Conservation (phyloP, 2,797 vertebrate genomes). For the Odontamblyopus rebecca region DNA sequence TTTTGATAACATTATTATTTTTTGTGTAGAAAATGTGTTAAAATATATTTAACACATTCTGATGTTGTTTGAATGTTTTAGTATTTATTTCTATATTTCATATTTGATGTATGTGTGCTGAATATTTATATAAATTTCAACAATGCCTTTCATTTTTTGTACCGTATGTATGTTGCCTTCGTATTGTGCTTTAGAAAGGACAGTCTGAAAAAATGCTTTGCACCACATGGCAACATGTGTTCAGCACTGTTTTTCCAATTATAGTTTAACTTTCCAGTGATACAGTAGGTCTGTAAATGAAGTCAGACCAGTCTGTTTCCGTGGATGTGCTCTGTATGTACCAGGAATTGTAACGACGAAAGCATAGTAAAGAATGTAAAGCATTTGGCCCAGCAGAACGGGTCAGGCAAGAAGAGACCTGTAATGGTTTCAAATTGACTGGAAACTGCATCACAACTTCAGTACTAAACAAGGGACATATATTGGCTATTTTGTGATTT, state of each 20-base stretch:
- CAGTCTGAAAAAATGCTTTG: constrained; percentile 21
- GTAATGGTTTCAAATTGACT: neutral
- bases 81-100: constrained; percentile 56
- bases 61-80: constrained; percentile 46
- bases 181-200: constrained; percentile 19
- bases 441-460: neutral
- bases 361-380: constrained; percentile 54
- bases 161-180: constrained; percentile 20
- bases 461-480: neutral
- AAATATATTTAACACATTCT: constrained; percentile 11
- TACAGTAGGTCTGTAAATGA: neutral
- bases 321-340: neutral
- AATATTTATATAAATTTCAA: constrained; percentile 54
- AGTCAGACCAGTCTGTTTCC: neutral
- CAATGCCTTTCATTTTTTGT: constrained; percentile 32
- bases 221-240: neutral
- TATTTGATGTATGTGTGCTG: constrained; percentile 42
- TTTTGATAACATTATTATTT: constrained; percentile 50
- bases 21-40: neutral
- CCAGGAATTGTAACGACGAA: neutral
- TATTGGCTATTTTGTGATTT: too few relatives aligned
- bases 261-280: neutral
- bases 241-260: neutral
- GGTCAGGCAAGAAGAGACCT: constrained; percentile 40
- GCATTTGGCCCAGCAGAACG: constrained; percentile 32